A percentile compares a stretch with the other conserved stretches of the same genome.
These are phyloP conservation scores for Cenopis cana DNA, from an alignment of 2,888 invertebrate species.

Conservation along the genomic window DNA sequence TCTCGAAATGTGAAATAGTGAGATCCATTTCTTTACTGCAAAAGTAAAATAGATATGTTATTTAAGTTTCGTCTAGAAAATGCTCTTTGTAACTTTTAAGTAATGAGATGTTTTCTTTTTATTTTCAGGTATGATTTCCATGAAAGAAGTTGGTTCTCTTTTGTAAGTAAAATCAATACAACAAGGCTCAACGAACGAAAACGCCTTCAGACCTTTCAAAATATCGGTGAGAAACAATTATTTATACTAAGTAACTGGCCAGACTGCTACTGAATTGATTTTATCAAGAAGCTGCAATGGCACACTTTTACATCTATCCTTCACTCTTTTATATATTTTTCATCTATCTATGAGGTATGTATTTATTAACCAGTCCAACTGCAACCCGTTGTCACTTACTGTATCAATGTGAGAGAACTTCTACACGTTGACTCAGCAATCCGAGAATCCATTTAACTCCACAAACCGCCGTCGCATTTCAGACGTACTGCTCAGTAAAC, in stretches of 20 bases:
- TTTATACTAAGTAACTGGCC: too few relatives aligned
- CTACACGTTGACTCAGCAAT: not conserved
- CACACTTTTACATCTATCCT: not conserved
- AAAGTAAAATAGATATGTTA: too few relatives aligned
- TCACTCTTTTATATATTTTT: too few relatives aligned
- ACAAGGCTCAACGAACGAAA: too few relatives aligned
- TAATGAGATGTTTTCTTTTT: not conserved
- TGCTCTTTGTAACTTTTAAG: not conserved
- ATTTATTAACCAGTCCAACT: too few relatives aligned
- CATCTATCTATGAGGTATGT: too few relatives aligned
- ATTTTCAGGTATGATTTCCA: not conserved
- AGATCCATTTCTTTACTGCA: too few relatives aligned
- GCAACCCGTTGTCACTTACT: not conserved
- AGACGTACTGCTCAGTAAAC: conserved; percentile 5
- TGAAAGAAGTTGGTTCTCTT: not conserved
- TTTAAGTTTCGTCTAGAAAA: not conserved
- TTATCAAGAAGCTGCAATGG: not conserved
- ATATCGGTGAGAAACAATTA: too few relatives aligned
- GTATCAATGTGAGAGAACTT: not conserved
- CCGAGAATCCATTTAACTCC: conserved; percentile 7
- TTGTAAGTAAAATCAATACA: not conserved
- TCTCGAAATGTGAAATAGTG: too few relatives aligned
- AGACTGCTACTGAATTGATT: too few relatives aligned
- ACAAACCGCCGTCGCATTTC: conserved; percentile 20
- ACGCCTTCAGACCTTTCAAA: too few relatives aligned